A percentile compares a stretch with the other conserved stretches of the same genome.
These are phyloP conservation scores for Lytechinus variegatus DNA, from an alignment of 35 echinoderm and acorn worm genomes.

Conservation along the genomic window DNA sequence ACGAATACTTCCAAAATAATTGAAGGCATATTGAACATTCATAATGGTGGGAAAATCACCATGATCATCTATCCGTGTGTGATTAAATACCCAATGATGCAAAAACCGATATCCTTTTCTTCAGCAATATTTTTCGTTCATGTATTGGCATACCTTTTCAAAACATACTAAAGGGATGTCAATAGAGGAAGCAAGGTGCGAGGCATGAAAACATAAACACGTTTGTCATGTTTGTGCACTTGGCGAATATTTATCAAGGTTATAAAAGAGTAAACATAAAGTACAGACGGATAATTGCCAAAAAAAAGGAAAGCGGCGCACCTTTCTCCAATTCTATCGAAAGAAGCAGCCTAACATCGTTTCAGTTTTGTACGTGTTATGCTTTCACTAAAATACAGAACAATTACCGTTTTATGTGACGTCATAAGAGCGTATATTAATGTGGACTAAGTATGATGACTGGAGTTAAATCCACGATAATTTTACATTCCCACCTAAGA, in stretches of 20 bases:
- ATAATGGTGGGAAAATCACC: not conserved
- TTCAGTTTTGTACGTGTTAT: no score
- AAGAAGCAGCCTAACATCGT: not conserved
- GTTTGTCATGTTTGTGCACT: not conserved
- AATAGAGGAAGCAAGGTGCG: not conserved
- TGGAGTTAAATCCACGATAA: no score
- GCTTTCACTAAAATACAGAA: no score
- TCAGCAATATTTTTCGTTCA: not conserved
- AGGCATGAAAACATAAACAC: not conserved
- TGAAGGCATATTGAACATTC: not conserved
- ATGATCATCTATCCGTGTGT: not conserved
- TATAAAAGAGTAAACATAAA: not conserved
- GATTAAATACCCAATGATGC: not conserved
- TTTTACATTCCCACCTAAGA: no score
- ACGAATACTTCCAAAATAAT: not conserved
- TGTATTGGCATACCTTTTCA: not conserved
- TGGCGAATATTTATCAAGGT: not conserved
- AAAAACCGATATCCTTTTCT: not conserved
- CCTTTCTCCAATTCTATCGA: not conserved
- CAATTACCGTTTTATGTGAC: no score
- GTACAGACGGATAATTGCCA: not conserved
- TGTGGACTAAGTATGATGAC: no score
- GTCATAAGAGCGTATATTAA: no score
- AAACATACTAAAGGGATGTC: not conserved
- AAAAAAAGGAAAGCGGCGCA: not conserved